Conservation (phyloP, 1,140 invertebrate species). For the Octopus sinensis region DNA sequence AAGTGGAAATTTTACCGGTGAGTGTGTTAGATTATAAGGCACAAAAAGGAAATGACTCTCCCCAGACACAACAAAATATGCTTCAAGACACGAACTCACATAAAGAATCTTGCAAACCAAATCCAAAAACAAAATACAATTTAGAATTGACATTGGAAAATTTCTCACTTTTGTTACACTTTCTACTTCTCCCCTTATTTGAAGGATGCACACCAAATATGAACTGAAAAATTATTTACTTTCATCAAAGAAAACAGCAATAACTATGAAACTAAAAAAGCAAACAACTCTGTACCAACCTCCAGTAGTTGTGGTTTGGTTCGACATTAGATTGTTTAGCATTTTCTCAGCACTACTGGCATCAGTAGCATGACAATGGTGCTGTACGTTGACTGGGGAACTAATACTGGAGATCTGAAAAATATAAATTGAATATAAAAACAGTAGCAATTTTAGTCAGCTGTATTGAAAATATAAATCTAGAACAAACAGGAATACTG, state of each 20-base stretch:
- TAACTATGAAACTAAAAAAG: background rate
- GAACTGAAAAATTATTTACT: background rate
- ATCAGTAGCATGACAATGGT: constrained; percentile 42
- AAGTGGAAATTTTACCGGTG: no score
- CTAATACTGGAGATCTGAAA: constrained; percentile 40
- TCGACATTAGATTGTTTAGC: constrained; percentile 42
- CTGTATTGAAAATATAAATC: background rate
- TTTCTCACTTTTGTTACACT: background rate
- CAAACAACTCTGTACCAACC: background rate
- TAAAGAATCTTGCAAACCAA: no score
- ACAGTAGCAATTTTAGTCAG: background rate
- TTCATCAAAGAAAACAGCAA: background rate
- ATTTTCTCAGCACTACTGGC: constrained; percentile 45
- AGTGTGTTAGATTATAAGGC: no score
- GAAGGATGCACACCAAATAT: background rate
- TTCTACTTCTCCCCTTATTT: background rate
- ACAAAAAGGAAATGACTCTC: no score
- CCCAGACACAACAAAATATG: no score
- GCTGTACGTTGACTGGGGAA: constrained; percentile 48
- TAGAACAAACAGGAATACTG: background rate
- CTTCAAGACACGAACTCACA: no score
- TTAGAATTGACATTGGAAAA: no score
- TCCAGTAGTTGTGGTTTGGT: background rate
- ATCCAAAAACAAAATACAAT: no score
- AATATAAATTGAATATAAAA: constrained; percentile 13